Base-by-base conservation (phyloP, 2,113 vertebrate genomes). In the Orthonyx spaldingii region DNA sequence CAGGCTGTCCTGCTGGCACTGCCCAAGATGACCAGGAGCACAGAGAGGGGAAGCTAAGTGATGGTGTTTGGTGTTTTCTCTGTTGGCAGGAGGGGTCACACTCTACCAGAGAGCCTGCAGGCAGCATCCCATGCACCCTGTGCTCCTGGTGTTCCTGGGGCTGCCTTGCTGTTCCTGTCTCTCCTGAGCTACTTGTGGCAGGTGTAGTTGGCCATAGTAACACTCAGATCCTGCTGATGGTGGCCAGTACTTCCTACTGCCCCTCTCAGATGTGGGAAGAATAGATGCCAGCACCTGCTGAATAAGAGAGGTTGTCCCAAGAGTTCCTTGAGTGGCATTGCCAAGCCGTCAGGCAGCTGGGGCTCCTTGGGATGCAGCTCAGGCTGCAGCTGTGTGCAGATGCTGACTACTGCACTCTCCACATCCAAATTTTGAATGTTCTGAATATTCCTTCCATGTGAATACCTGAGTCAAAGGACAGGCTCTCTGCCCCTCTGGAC, bases 21-120 rank as follows among this genome's bases (percentile, higher is more conserved):
- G 52, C 47, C 14, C 1, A 3, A 20, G 71, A 5, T 14, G 39
- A 56, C 47, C 63, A 9, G 4, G n/a, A 33, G 42, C 2, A 1
- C 20, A 19, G 32, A 28, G 20, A 63, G 24, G 19, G 30, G 46
- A 16, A 35, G 37, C n/a, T 83, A 66, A 56, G 50, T 1, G 2
- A 28, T 0, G 4, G 13, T 1, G 0, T 76, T 55, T 0, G 4
- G 13, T 1, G 0, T 76, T 55, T 61, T 24, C 52, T 65, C 41
- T 37, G 57, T 46, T 39, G 61, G 26, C 41, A 52, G 76, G 50
- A 66, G 2, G 13, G 41, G 52, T n/a, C 18, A 22, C 15, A 6
- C 2, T 13, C 23, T 2, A 55, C n/a, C 13, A 7, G 9, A 41
- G 22, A 74, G 11, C 33, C 44, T 65, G 75, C 6, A 7, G 79